Percentiles rank a stretch among this genome's conserved stretches.
Evolutionary conservation across 1,140 invertebrate species (phyloP).

Genomic region (Dolichoris vasculosae): DNA sequence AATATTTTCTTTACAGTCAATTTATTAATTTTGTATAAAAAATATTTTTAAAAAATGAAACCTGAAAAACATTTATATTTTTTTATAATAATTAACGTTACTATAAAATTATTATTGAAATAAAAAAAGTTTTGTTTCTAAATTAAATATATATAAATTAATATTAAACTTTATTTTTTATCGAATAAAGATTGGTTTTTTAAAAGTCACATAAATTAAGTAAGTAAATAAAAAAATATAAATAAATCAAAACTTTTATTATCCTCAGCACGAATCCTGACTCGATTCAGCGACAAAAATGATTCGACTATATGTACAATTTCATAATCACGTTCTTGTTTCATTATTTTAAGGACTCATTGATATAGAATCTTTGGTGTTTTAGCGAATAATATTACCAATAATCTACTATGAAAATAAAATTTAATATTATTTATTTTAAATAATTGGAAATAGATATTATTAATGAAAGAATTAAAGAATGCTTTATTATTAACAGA

Average conservation of each 20-base stretch:
- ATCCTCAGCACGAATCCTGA: constrained; percentile 47
- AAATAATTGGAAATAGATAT: not conserved
- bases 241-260: not conserved
- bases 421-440: not conserved
- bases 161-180: not conserved
- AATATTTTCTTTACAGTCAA: no score
- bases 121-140: no score
- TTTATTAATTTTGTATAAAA: no score
- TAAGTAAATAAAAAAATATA: not conserved
- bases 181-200: not conserved
- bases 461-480: not conserved
- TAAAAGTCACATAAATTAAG: not conserved
- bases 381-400: constrained; percentile 25
- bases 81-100: no score
- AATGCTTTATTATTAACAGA: no score
- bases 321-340: constrained; percentile 10
- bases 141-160: no score
- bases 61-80: no score
- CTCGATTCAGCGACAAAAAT: constrained; percentile 17
- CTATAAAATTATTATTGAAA: no score
- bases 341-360: constrained; percentile 1
- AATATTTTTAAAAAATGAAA: no score
- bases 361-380: constrained; percentile 11
- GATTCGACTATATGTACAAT: constrained; percentile 42
- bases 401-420: not conserved